Conservation (phyloP, 2,797 vertebrate species). For the Enteromius argenteus region DNA sequence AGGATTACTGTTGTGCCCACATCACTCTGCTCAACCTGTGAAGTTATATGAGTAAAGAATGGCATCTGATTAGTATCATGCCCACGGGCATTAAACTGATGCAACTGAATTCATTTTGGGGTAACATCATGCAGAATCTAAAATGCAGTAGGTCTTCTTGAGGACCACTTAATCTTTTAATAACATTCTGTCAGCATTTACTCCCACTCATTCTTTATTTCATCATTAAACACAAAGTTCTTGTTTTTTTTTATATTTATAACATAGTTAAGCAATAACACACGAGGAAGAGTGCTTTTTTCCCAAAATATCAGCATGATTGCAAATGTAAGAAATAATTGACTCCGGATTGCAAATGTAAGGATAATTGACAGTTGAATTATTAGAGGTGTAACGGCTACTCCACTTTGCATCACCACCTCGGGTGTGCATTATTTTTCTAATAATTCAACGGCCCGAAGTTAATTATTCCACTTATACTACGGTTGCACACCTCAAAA, state of each 20-base stretch:
- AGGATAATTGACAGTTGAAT: too few relatives aligned
- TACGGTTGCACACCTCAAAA: too few relatives aligned
- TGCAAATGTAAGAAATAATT: background rate
- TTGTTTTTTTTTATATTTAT: background rate
- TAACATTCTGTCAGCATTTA: background rate
- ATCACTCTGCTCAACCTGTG: constrained; percentile 49
- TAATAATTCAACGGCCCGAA: too few relatives aligned
- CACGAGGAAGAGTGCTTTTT: background rate
- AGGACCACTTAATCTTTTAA: background rate
- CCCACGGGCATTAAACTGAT: background rate
- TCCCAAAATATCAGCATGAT: background rate
- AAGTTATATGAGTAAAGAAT: constrained; percentile 3
- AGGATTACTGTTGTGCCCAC: constrained; percentile 45
- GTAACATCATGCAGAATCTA: background rate
- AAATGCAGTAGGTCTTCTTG: background rate
- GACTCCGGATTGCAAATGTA: too few relatives aligned
- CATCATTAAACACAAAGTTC: background rate
- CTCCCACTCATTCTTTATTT: background rate
- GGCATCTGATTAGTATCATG: background rate
- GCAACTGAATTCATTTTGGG: background rate
- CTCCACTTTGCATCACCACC: too few relatives aligned
- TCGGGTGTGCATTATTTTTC: too few relatives aligned
- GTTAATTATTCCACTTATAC: too few relatives aligned
- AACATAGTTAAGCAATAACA: background rate
- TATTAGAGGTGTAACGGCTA: too few relatives aligned